Evolutionary conservation across 2,797 vertebrate genomes (phyloP), one percentile per base, ranked within the genome.

Genomic region (Tragopan temminckii): DNA sequence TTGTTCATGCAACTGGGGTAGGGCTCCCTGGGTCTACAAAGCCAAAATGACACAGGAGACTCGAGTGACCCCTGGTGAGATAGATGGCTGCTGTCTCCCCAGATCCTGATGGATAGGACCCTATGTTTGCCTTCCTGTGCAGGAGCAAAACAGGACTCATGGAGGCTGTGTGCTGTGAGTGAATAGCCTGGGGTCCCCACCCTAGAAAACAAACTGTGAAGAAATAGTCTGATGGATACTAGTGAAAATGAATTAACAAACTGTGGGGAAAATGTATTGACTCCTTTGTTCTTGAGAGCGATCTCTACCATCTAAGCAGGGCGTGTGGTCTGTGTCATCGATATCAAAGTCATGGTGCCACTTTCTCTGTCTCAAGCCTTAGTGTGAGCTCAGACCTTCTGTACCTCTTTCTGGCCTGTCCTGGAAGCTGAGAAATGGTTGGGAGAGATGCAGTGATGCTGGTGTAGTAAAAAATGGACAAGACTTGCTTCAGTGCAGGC

Each of bases 191-290:
- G 59, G 25, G 36, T 38, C 4, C 3, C 3, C 0, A 4, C 15
- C 6, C 16, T 13, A 19, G 8, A 24, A 36, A 10, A 31, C 16
- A 59, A 52, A 43, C 16, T 12, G 29, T 69, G 18, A 45, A 71
- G n/a, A 36, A 13, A 14, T 62, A 36, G 48, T 38, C 14, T 66
- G 36, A 13, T 35, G 23, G 33, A 10, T 57, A 14, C 9, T 45
- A 46, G 23, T 66, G 50, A 55, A 91, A 78, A 48, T 27, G 11
- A 80, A 58, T 17, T n/a, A 48, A 11, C 43, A 31, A 31, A 20
- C 31, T 61, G 13, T 4, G 12, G n/a, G 27, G 36, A 46, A 42
- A 59, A 55, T 0, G 0, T 19, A 20, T 10, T 0, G 2, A 29
- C 23, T 21, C 42, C 11, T 66, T 46, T 35, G 18, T 76, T 36